phyloP scores from a whole-genome alignment of 2,113 vertebrate species.

The Ranitomeya imitator region DNA sequence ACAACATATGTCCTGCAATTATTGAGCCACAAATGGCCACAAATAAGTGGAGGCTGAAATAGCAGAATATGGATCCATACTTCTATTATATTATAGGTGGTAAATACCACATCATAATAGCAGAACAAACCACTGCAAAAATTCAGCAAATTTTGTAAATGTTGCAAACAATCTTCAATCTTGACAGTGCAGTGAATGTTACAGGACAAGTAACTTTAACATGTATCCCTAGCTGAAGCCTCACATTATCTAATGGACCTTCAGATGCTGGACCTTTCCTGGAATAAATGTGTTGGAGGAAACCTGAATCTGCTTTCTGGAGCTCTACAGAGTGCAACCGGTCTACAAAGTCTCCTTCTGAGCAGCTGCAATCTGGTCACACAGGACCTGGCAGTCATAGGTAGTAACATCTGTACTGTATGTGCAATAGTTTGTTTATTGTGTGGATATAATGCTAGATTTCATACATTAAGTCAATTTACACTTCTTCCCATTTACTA shows the following conservation, averaged over 20 bases:
- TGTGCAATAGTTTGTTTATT: background rate
- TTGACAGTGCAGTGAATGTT: background rate
- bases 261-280: constrained; percentile 81
- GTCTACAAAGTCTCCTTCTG: constrained; percentile 78
- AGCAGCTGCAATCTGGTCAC: constrained; percentile 86
- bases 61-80: background rate
- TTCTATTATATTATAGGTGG: background rate
- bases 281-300: constrained; percentile 88
- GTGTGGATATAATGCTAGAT: background rate
- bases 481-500: too few species aligned
- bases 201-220: background rate
- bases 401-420: constrained; percentile 65
- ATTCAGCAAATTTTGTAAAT: too few species aligned
- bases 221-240: constrained; percentile 70
- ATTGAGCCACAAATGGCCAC: too few species aligned
- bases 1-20: too few species aligned
- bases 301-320: constrained; percentile 78
- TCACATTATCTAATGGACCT: constrained; percentile 76
- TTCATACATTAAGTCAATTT: too few species aligned
- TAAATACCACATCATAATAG: background rate
- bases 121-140: background rate
- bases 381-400: constrained; percentile 77
- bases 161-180: background rate
- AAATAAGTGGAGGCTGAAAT: background rate
- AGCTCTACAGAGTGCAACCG: constrained; percentile 68